Conservation (phyloP, 2,113 vertebrate species). For the Gadus chalcogrammus region DNA sequence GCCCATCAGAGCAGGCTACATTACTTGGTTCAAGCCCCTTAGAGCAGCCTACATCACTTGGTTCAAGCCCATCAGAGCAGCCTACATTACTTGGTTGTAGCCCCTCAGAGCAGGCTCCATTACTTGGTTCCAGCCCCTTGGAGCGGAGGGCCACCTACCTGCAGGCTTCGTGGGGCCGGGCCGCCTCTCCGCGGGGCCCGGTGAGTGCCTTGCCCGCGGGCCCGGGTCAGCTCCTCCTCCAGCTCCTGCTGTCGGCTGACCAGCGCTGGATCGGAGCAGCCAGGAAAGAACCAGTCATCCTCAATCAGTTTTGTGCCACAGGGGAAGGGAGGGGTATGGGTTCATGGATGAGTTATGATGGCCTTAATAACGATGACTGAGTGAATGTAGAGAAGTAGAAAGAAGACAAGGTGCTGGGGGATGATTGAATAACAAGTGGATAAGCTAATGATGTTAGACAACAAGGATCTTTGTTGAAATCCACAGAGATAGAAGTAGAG, state of each 20-base stretch:
- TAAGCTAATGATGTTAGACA: neutral
- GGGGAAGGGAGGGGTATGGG: conserved; percentile 64
- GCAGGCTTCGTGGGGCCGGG: conserved; percentile 71
- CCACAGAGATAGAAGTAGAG: neutral
- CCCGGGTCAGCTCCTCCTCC: conserved; percentile 89
- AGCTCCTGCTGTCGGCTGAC: conserved; percentile 90
- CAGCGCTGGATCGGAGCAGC: conserved; percentile 95
- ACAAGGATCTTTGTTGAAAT: too few relatives aligned
- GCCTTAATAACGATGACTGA: conserved; percentile 5
- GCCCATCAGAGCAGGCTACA: too few relatives aligned
- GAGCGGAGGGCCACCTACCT: conserved; percentile 65
- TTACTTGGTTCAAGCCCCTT: too few relatives aligned
- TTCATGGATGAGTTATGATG: conserved; percentile 31
- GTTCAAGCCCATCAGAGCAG: too few relatives aligned
- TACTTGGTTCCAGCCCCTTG: too few relatives aligned
- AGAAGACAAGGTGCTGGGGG: neutral
- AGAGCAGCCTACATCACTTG: too few relatives aligned
- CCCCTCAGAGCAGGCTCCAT: too few relatives aligned
- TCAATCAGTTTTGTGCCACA: conserved; percentile 99
- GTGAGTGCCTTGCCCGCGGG: conserved; percentile 66
- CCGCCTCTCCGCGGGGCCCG: conserved; percentile 70
- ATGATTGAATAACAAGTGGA: neutral
- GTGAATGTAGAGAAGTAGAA: neutral
- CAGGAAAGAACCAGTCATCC: conserved; percentile 99
- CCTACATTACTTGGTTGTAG: too few relatives aligned